These are phyloP conservation scores for Tetheella fluctuosa DNA, from an alignment of 2,888 invertebrate genomes.

Conservation along the genomic window DNA sequence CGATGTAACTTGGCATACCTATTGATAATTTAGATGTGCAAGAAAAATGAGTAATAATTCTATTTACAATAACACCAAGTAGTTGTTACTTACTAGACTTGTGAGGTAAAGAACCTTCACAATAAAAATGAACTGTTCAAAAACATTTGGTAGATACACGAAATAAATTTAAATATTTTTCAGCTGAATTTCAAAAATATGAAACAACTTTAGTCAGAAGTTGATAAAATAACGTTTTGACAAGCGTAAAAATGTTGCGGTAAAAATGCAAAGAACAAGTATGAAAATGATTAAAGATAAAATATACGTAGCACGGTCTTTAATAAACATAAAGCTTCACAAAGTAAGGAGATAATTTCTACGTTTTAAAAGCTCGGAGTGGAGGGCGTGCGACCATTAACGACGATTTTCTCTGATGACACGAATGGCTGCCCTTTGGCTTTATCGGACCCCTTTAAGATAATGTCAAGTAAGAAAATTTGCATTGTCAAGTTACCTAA, in stretches of 20 bases:
- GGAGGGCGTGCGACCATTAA: constrained; percentile 7
- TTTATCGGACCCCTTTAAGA: constrained; percentile 7
- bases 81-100: too few species aligned
- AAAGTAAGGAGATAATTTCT: constrained; percentile 9
- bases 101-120: too few species aligned
- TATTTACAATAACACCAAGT: too few species aligned
- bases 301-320: not conserved
- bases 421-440: constrained; percentile 9
- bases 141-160: too few species aligned
- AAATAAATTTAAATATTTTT: too few species aligned
- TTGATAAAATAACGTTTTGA: not conserved
- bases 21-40: too few species aligned
- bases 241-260: not conserved
- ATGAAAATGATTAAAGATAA: not conserved
- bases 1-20: too few species aligned
- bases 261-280: not conserved
- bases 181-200: not conserved
- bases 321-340: constrained; percentile 3
- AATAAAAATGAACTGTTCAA: too few species aligned
- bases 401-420: constrained; percentile 14
- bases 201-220: not conserved
- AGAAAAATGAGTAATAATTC: too few species aligned
- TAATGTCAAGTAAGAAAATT: not conserved
- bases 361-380: constrained; percentile 6
- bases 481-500: not conserved